Percentiles rank a stretch among this genome's conserved stretches.
Conservation (phyloP, 2,888 invertebrate genomes). For the Anoplius nigerrimus region DNA sequence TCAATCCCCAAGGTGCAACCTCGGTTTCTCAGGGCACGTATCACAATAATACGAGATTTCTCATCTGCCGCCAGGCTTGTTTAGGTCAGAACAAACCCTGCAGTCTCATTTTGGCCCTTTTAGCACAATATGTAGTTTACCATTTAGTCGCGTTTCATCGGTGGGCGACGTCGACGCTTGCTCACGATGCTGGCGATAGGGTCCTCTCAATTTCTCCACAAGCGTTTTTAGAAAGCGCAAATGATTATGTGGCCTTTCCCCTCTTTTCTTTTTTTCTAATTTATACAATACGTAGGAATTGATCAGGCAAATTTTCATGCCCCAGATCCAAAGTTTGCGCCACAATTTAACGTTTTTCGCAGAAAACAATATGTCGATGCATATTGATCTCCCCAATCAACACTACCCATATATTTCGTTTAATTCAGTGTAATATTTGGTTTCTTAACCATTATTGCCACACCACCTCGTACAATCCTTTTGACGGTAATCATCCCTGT, state of each 20-base stretch:
- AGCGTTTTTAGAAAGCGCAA: constrained; percentile 26
- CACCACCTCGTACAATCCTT: constrained; percentile 5
- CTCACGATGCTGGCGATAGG: constrained; percentile 26
- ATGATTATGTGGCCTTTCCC: constrained; percentile 18
- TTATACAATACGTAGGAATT: constrained; percentile 5
- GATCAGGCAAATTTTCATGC: neutral
- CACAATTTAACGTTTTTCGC: too few species aligned
- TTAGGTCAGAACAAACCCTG: constrained; percentile 19
- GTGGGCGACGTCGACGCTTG: constrained; percentile 19
- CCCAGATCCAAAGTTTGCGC: neutral
- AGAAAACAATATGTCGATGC: constrained; percentile 9
- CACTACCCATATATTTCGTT: neutral
- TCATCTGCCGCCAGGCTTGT: constrained; percentile 16
- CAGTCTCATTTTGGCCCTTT: constrained; percentile 3
- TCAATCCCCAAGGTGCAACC: constrained; percentile 11
- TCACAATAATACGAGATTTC: constrained; percentile 20
- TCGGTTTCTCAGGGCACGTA: constrained; percentile 9
- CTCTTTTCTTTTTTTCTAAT: constrained; percentile 16
- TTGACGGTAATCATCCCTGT: neutral
- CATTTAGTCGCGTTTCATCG: constrained; percentile 23
- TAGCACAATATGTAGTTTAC: constrained; percentile 18
- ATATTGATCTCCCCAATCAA: constrained; percentile 2
- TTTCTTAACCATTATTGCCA: neutral
- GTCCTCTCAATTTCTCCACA: constrained; percentile 27
- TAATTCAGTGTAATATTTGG: constrained; percentile 1